Evolutionary conservation across 2,797 vertebrate species (phyloP).

Genomic region (Pyrocephalus nanus): DNA sequence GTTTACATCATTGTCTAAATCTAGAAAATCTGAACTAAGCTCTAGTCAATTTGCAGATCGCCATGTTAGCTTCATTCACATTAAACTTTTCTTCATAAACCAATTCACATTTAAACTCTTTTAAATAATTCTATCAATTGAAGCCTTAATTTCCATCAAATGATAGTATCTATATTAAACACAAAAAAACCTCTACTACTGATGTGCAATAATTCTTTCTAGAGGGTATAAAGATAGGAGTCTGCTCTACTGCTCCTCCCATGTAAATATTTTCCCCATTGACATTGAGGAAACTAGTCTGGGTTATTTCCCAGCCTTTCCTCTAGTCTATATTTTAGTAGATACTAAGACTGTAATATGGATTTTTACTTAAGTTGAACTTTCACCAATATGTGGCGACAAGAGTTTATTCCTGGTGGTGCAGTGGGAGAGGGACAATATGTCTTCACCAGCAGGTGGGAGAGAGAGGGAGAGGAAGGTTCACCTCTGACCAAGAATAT

Average conservation of each 20-base stretch:
- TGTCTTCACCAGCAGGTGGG: background rate
- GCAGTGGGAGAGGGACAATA: background rate
- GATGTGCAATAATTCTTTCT: background rate
- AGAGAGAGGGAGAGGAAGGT: background rate
- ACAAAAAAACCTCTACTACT: background rate
- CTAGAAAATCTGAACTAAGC: background rate
- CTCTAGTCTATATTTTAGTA: background rate
- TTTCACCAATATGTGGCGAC: background rate
- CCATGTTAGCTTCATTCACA: background rate
- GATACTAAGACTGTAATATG: background rate
- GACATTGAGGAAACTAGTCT: accelerated
- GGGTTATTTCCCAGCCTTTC: background rate
- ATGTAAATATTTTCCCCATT: background rate
- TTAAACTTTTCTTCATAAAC: background rate
- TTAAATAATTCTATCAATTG: background rate
- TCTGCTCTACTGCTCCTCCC: background rate
- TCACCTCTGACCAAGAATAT: background rate
- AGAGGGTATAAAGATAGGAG: background rate
- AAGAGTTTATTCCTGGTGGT: background rate
- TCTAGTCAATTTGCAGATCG: background rate
- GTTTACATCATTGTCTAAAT: background rate
- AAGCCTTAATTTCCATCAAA: background rate
- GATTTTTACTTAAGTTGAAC: background rate
- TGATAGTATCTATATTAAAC: background rate
- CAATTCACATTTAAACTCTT: background rate